Evolutionary conservation across 2,888 invertebrate genomes (phyloP), one percentile per base, ranked within the genome.

Genomic region (Hydroisotoma schaefferi): DNA sequence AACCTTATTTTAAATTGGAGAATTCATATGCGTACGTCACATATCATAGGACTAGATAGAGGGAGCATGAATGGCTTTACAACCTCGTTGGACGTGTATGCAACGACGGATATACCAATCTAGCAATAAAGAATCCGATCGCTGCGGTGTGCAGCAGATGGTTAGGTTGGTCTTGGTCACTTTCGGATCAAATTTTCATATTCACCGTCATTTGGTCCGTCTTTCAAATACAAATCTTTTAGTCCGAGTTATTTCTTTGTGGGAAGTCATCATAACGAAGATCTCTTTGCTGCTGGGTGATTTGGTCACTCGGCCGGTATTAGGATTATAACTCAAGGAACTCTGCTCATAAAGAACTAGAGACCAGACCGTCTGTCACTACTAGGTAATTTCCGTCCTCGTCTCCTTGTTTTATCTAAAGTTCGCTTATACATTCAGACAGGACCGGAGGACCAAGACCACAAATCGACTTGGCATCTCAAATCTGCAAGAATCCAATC

Each of bases 381-480:
- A 63, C 51, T 56, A 63, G 67, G 69, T 69, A 65, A 69, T 67
- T 67, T 69, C 63, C 65, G 63, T 61, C 54, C 54, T 46, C 52
- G 55, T 27, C 48, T 48, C 15, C 26, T 12, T 47, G 47, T n/a
- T n/a, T n/a, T n/a, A n/a, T n/a, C n/a, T n/a, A n/a, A n/a, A n/a
- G n/a, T n/a, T n/a, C n/a, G n/a, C n/a, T n/a, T n/a, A n/a, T n/a
- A n/a, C n/a, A n/a, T n/a, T n/a, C n/a, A n/a, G n/a, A 33, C 33
- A 33, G 8, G 33, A 33, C 33, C 18, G 15, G 5, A 46, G 4
- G 15, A 28, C 28, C n/a, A 23, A 49, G 47, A 51, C 54, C 46
- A 55, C 61, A 61, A 57, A 61, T 61, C 61, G 57, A 61, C 57
- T 57, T 57, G 61, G 61, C 61, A 61, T 57, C 55, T 47, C 27